Evolutionary conservation across 2,888 invertebrate species (phyloP), one percentile per base, ranked within the genome.

Genomic region (Malthinus flaveolus): DNA sequence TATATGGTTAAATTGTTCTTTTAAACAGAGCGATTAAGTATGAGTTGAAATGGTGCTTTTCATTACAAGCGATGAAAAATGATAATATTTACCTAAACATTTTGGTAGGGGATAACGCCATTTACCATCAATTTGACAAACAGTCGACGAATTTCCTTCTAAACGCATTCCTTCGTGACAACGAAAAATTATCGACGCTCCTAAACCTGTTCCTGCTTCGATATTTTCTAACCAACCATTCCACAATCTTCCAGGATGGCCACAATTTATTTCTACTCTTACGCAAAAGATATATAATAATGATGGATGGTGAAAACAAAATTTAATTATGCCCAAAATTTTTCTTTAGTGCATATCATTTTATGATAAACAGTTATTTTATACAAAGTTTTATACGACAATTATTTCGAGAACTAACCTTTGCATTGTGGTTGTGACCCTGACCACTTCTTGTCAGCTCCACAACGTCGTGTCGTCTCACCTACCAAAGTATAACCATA

Each of bases 151-250:
- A 67, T 91, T 87, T 0, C 96, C 96, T 66, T 90, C 89, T 78
- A 95, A 87, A 70, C 88, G 87, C 91, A 95, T 96, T 63, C 92
- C 91, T 59, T 95, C 92, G 72, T 93, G 90, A 75, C 97, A 97
- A 62, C 95, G 87, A 79, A 94, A 97, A 72, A 95, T 94, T 62
- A 97, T 87, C 61, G 93, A 93, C 0, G 95, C 92, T 1, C 97
- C 97, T 31, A 95, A 82, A 0, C 92, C 94, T 3, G 95, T 96
- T 23, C 94, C 95, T 32, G 87, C 86, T 67, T 93, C 93, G 58
- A 92, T 90, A 75, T 93, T 93, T 79, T 95, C 94, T 70, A 90
- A 84, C 91, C 96, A 97, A 3, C 99, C 98, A 75, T 99, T 97
- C 85, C 93, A 94, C 7, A 99, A 85, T 46, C 90, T 87, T 1